Base-by-base conservation (phyloP, 2,113 vertebrate species). In the Festucalex cinctus region DNA sequence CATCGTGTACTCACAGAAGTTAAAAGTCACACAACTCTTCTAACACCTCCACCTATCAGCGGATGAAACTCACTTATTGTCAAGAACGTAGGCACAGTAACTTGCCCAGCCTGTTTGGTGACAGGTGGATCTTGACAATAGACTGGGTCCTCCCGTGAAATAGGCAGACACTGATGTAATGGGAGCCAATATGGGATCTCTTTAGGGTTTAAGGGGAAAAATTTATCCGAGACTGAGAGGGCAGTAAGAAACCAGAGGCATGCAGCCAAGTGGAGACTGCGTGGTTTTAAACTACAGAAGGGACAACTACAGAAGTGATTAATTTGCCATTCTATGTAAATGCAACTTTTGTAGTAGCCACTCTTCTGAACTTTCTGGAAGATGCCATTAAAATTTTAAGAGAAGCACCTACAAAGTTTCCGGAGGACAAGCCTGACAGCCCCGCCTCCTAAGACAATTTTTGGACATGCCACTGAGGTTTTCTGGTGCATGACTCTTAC, bases 61-160 rank as follows among this genome's bases (percentile, higher is more conserved):
- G 10, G 68, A 1, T 68, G 28, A 69, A 65, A 62, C 67, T 68
- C 3, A 26, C 41, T 12, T 63, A 28, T 26, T 3, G 10, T 48
- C 58, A 44, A 19, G 44, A 20, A 6, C 8, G 1, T 24, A 32
- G 46, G 62, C 22, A 41, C 67, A 62, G 44, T 8, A 81, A 81
- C 80, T 70, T 64, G 69, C 82, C 74, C 78, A 90, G 90, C 90
- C 79, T 44, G 76, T 80, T 76, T 17, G 53, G 64, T 77, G 70
- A 77, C 80, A 81, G 82, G 79, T 84, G 77, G 36, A 78, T 63
- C 61, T 44, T 64, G 71, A 86, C 80, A 85, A 88, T 68, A 71
- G 74, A 69, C 9, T 54, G 28, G 43, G 58, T 39, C 1, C 5
- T 57, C 69, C 61, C 20, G 60, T 53, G 73, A n/a, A 64, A 54